Evolutionary conservation across 2,113 vertebrate species (phyloP).

Genomic region (Athene noctua): DNA sequence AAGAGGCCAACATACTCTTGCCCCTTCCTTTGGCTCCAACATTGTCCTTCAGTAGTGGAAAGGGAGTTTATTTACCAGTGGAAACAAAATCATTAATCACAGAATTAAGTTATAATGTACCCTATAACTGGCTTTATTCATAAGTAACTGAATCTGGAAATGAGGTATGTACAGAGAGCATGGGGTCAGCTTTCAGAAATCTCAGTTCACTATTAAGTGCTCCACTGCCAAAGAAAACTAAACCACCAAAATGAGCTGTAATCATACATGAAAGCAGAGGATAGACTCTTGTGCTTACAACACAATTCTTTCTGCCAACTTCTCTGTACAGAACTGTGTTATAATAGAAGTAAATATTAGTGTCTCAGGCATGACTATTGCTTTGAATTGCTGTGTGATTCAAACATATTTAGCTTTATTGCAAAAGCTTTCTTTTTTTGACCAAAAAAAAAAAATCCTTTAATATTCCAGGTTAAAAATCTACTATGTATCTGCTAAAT

Average conservation of each 20-base stretch:
- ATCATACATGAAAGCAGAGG: neutral
- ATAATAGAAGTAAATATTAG: neutral
- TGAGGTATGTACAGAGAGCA: neutral
- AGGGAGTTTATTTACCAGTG: neutral
- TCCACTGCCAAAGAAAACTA: neutral
- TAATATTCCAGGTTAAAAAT: neutral
- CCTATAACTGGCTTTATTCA: neutral
- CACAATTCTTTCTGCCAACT: neutral
- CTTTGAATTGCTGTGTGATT: neutral
- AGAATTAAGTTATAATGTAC: neutral
- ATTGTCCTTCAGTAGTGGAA: neutral
- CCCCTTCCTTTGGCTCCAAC: neutral
- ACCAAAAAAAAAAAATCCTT: neutral
- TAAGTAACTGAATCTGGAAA: neutral
- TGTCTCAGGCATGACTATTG: neutral
- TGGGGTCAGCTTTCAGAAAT: neutral
- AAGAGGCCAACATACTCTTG: neutral
- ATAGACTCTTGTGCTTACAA: neutral
- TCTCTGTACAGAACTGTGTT: neutral
- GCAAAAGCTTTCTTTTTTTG: neutral
- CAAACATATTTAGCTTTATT: neutral
- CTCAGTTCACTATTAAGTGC: neutral
- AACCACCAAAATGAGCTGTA: neutral
- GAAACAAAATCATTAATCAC: constrained; percentile 20
- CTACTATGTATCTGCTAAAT: neutral